Percentiles rank a stretch among this genome's conserved stretches.
Evolutionary conservation across 1,140 invertebrate genomes (phyloP).

Genomic region (Heliothis subflexa): DNA sequence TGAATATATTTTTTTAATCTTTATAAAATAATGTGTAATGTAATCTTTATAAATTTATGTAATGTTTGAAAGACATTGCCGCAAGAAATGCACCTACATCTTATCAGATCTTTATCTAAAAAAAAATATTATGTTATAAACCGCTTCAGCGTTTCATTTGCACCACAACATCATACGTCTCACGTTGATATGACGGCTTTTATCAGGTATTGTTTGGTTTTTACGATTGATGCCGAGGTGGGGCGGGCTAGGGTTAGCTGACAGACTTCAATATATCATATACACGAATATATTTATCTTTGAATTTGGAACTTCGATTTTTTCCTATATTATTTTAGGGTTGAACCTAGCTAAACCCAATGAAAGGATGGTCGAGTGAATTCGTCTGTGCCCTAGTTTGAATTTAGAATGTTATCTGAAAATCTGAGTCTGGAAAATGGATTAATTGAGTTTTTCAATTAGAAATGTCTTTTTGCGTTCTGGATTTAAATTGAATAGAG

Average conservation of each 20-base stretch:
- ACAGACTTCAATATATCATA: slow-evolving; percentile 49
- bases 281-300: slow-evolving; percentile 30
- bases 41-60: too few species aligned
- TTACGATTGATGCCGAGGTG: slow-evolving; percentile 66
- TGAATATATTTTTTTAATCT: too few species aligned
- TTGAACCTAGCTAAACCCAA: background rate
- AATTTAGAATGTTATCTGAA: slow-evolving; percentile 7
- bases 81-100: too few species aligned
- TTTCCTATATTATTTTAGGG: background rate
- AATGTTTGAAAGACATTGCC: too few species aligned
- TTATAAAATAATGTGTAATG: too few species aligned
- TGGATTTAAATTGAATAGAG: background rate
- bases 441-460: slow-evolving; percentile 9
- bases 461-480: background rate
- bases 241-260: slow-evolving; percentile 9
- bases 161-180: slow-evolving; percentile 55
- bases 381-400: background rate
- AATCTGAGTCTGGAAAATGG: background rate
- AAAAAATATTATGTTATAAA: background rate
- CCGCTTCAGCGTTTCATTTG: slow-evolving; percentile 52
- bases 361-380: background rate
- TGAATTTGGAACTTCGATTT: background rate
- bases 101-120: too few species aligned
- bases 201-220: slow-evolving; percentile 81
- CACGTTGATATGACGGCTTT: slow-evolving; percentile 75